Evolutionary conservation across 2,888 invertebrate species (phyloP), one percentile per base, ranked within the genome.

Genomic region (Luffia ferchaultella): DNA sequence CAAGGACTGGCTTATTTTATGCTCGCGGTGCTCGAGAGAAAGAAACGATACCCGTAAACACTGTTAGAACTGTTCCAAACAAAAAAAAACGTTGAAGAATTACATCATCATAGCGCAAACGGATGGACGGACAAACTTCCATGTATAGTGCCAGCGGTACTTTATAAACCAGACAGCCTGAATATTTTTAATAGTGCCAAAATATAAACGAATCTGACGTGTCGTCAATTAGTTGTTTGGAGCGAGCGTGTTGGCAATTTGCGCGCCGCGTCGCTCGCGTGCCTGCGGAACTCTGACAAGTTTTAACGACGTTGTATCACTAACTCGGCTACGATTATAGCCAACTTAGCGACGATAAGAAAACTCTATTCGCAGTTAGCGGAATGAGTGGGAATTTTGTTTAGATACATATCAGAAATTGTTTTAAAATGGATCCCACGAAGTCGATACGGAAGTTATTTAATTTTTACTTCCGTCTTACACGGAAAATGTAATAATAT

Each of bases 291-390:
- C 17, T 42, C 16, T 43, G 49, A 42, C 49, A 49, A 49, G 42
- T 49, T 49, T 49, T 49, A 49, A 49, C 49, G 49, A 49, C 42
- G 49, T 49, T 49, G 49, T 49, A 49, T 49, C 49, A 49, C 49
- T 42, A 43, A 49, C 20, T 49, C 43, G 43, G 49, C 30, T 30
- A 30, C 30, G 30, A 30, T 7, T 30, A 12, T 30, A 12, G 12
- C 30, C 5, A 43, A 42, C 20, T 42, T 43, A 20, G 44, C 16
- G 20, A 43, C 42, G 49, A 43, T 49, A 43, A 43, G 42, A 43
- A 43, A 49, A 43, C 43, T 18, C 49, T 49, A 49, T 49, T 20
- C 43, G 49, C 42, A 49, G 42, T 49, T 49, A 18, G 42, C 42
- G 42, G 49, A 49, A 43, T 15, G 20, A 30, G 17, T 19, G 20